Conservation (phyloP, 1,140 invertebrate species). For the Drosophila sechellia region DNA sequence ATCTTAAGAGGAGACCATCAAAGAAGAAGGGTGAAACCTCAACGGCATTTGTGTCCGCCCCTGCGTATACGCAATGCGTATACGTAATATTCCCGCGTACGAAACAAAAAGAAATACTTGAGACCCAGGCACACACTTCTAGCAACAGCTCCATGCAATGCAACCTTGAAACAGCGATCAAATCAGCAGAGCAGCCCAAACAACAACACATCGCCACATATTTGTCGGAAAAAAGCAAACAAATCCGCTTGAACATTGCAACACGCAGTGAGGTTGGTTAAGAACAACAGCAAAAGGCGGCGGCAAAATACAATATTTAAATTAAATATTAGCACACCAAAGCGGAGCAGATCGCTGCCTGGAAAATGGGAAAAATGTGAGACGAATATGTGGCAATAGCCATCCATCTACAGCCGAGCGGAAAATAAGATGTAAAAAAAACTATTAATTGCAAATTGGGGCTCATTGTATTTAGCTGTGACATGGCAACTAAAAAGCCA, state of each 20-base stretch:
- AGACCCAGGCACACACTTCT: slow-evolving; percentile 51
- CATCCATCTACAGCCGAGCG: slow-evolving; percentile 36
- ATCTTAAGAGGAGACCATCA: background rate
- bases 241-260: slow-evolving; percentile 55
- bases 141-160: slow-evolving; percentile 40
- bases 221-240: slow-evolving; percentile 51
- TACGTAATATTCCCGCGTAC: slow-evolving; percentile 55
- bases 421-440: slow-evolving; percentile 55
- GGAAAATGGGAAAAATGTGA: slow-evolving; percentile 46
- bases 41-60: background rate
- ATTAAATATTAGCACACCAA: slow-evolving; percentile 79
- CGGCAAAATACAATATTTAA: slow-evolving; percentile 72
- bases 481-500: slow-evolving; percentile 41
- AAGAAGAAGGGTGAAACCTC: background rate
- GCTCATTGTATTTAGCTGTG: slow-evolving; percentile 70
- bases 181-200: slow-evolving; percentile 39
- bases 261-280: slow-evolving; percentile 75
- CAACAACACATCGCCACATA: slow-evolving; percentile 13
- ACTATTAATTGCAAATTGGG: slow-evolving; percentile 66
- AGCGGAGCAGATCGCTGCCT: slow-evolving; percentile 12
- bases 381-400: slow-evolving; percentile 52
- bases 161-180: slow-evolving; percentile 69
- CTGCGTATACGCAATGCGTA: slow-evolving; percentile 59
- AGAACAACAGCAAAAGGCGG: slow-evolving; percentile 47
- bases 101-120: slow-evolving; percentile 48